Conservation (phyloP, 2,888 invertebrate genomes). For the Eumerus sabulonum region DNA sequence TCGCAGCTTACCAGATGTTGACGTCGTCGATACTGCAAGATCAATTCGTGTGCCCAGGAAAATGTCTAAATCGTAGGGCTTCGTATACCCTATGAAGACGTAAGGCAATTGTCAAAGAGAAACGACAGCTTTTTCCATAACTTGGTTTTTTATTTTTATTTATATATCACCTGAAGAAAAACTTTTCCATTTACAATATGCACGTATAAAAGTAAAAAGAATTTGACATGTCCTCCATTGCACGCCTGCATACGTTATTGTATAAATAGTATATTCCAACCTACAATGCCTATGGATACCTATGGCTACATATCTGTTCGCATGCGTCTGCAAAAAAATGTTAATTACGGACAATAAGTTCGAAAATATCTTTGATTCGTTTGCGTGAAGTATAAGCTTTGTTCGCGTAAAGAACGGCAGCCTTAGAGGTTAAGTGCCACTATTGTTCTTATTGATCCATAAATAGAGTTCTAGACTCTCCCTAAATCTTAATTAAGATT, state of each 20-base stretch:
- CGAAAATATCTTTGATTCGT: slow-evolving; percentile 21
- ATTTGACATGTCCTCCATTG: slow-evolving; percentile 58
- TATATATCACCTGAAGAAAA: slow-evolving; percentile 63
- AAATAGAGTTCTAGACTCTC: slow-evolving; percentile 19
- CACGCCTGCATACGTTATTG: slow-evolving; percentile 29
- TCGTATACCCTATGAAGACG: too few relatives aligned
- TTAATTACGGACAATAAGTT: slow-evolving; percentile 19
- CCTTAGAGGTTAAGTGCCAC: slow-evolving; percentile 58
- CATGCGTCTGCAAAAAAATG: slow-evolving; percentile 7
- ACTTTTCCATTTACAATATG: slow-evolving; percentile 52
- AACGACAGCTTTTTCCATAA: too few relatives aligned
- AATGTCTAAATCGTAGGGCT: too few relatives aligned
- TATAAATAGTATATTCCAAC: not conserved
- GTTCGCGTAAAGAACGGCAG: slow-evolving; percentile 67
- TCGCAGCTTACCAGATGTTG: too few relatives aligned
- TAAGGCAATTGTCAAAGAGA: too few relatives aligned
- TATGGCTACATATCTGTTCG: slow-evolving; percentile 4
- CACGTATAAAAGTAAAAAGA: slow-evolving; percentile 67
- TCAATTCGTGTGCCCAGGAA: too few relatives aligned
- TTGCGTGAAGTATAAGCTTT: slow-evolving; percentile 37
- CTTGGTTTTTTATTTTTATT: slow-evolving; percentile 17
- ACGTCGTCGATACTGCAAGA: too few relatives aligned
- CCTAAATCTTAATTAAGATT: not conserved
- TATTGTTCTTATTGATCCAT: slow-evolving; percentile 43
- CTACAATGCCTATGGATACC: slow-evolving; percentile 4